Evolutionary conservation across 2,888 invertebrate genomes (phyloP).

Genomic region (Callosobruchus maculatus): DNA sequence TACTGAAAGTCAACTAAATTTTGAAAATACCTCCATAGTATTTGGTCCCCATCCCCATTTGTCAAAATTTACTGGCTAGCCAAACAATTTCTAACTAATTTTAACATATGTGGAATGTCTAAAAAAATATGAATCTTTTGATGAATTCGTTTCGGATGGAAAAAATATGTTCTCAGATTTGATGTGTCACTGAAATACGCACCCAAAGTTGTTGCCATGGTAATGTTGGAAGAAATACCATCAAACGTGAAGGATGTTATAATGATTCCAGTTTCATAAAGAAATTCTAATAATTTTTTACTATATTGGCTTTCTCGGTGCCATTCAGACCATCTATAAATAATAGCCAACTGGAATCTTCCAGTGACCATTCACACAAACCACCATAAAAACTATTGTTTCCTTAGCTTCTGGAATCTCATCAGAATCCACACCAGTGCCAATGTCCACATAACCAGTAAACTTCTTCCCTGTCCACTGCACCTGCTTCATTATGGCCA

Average conservation of each 20-base stretch:
- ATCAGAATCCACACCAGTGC: constrained; percentile 18
- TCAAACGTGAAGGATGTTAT: constrained; percentile 23
- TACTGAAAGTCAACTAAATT: constrained; percentile 18
- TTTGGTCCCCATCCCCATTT: constrained; percentile 12
- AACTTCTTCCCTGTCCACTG: constrained; percentile 21
- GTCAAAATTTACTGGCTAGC: constrained; percentile 14
- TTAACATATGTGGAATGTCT: constrained; percentile 31
- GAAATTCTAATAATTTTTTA: constrained; percentile 13
- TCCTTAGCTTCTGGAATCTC: constrained; percentile 26
- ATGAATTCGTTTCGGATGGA: no score
- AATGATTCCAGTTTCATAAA: constrained; percentile 18
- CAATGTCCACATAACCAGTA: constrained; percentile 20
- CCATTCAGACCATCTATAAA: constrained; percentile 22
- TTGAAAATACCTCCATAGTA: constrained; percentile 16
- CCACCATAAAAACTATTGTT: constrained; percentile 24
- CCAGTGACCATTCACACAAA: constrained; percentile 21
- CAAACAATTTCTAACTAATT: constrained; percentile 26
- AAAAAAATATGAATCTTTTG: constrained; percentile 20
- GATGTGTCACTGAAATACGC: no score
- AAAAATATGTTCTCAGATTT: constrained; percentile 14
- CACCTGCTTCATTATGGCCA: constrained; percentile 20
- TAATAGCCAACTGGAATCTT: constrained; percentile 30
- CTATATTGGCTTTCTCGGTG: constrained; percentile 18
- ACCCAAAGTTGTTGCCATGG: constrained; percentile 8
- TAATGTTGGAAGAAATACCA: constrained; percentile 17